A percentile compares a stretch with the other conserved stretches of the same genome.
These are phyloP conservation scores for Ptychobarbus kaznakovi DNA, from an alignment of 2,797 vertebrate genomes.

Conservation along the genomic window DNA sequence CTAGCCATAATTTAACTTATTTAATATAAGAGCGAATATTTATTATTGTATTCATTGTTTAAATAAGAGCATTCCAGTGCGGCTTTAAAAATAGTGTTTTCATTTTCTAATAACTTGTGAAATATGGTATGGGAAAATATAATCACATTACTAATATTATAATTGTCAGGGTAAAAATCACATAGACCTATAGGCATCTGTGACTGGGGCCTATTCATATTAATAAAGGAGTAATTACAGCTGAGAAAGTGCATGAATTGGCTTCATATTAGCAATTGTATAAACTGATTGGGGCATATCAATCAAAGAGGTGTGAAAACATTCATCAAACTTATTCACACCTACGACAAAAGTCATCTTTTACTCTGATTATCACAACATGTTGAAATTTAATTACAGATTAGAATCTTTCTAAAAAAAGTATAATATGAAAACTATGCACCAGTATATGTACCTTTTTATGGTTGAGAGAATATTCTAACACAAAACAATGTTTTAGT, in stretches of 20 bases:
- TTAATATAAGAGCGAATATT: neutral
- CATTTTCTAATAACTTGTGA: neutral
- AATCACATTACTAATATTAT: slow-evolving; percentile 13
- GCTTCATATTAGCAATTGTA: neutral
- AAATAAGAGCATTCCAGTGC: neutral
- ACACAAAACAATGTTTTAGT: neutral
- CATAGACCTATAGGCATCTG: neutral
- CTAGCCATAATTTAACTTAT: neutral
- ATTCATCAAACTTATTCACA: slow-evolving; percentile 45
- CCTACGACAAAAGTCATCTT: neutral
- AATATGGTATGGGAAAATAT: neutral
- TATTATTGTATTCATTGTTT: neutral
- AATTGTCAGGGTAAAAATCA: neutral
- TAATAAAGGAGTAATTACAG: neutral
- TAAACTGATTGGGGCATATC: slow-evolving; percentile 28
- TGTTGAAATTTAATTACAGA: neutral
- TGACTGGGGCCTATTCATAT: slow-evolving; percentile 19
- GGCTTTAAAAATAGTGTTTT: neutral
- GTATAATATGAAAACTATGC: neutral
- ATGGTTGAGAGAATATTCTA: neutral
- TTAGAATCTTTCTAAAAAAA: neutral
- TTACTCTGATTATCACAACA: slow-evolving; percentile 6
- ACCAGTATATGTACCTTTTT: neutral
- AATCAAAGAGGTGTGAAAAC: slow-evolving; percentile 29
- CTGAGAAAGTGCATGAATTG: slow-evolving; percentile 1